These are phyloP conservation scores for Ethmia dodecea DNA, from an alignment of 2,888 invertebrate species.

Conservation along the genomic window DNA sequence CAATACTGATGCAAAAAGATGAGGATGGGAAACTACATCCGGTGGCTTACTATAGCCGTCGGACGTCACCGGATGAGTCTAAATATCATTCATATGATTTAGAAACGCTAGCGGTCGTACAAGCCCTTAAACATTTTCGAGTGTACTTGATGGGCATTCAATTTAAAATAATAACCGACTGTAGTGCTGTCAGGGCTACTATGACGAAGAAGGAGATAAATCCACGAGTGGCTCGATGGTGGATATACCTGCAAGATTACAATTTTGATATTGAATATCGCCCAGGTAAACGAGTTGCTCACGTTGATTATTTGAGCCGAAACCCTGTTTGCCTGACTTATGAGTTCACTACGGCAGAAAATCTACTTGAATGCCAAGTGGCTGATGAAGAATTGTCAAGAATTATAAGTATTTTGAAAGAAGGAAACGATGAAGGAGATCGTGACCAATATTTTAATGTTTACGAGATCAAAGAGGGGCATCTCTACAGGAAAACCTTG, in stretches of 20 bases:
- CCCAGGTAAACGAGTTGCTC: background rate
- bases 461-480: too few relatives aligned
- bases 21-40: background rate
- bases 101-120: constrained; percentile 2
- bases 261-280: background rate
- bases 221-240: constrained; percentile 11
- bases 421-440: too few relatives aligned
- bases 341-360: too few relatives aligned
- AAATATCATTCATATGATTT: constrained; percentile 2
- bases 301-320: constrained; percentile 2
- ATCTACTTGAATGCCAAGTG: too few relatives aligned
- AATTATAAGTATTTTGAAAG: too few relatives aligned
- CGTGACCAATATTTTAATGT: too few relatives aligned
- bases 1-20: constrained; percentile 4
- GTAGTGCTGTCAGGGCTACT: constrained; percentile 6
- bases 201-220: constrained; percentile 11
- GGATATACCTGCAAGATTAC: constrained; percentile 10
- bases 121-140: background rate
- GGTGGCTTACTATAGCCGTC: constrained; percentile 1
- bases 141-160: background rate
- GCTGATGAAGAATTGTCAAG: too few relatives aligned
- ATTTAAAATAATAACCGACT: constrained; percentile 5
- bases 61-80: background rate
- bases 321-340: too few relatives aligned
- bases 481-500: too few relatives aligned